Base-by-base conservation (phyloP, 2,888 invertebrate genomes). In the Epirrita christyi region DNA sequence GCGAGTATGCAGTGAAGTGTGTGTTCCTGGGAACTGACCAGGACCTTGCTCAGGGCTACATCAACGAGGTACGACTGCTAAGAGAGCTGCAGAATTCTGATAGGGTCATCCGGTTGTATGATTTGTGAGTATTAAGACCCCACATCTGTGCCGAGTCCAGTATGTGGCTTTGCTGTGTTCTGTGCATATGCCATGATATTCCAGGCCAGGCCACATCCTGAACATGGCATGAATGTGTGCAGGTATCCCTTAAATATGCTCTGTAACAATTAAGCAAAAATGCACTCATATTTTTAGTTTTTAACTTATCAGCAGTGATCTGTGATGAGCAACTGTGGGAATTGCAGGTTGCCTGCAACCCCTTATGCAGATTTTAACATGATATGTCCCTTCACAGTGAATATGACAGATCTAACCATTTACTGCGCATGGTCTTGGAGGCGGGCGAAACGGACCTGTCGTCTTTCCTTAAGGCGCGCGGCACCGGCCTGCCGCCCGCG, bases 381-480 rank as follows among this genome's bases (percentile, higher is more conserved):
- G 21, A 21, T 21, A 21, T 4, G 4, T 21, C 21, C 21, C 21
- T 11, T 60, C 64, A 2, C 82, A 98, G 97, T 87, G 96, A 98
- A 83, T 95, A 95, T 64, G 81, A 93, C 66, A 89, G 93, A 42
- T 84, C 88, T 15, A 93, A 94, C 61, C 94, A 94, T 56, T 92
- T 93, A 67, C 92, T 99, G 58, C 95, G 95, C 58, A 94, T 99
- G 71, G 96, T 99, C 15, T 94, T 99, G 95, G 99, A 99, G 89
- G 95, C 96, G 78, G 99, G 99, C 0, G 97, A 97, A 75, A 95
- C 95, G 7, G 98, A 99, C 90, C 93, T 99, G 62, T 95, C 96
- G 42, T 94, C 95, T 69, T 94, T 97, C 63, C 88, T 98, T 62
- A 93, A 93, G 71, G 92, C 93, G 47, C 93, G 93, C 66, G 83